These are phyloP conservation scores for Ardeotis arabs DNA, from an alignment of 2,113 vertebrate species.

Conservation along the genomic window DNA sequence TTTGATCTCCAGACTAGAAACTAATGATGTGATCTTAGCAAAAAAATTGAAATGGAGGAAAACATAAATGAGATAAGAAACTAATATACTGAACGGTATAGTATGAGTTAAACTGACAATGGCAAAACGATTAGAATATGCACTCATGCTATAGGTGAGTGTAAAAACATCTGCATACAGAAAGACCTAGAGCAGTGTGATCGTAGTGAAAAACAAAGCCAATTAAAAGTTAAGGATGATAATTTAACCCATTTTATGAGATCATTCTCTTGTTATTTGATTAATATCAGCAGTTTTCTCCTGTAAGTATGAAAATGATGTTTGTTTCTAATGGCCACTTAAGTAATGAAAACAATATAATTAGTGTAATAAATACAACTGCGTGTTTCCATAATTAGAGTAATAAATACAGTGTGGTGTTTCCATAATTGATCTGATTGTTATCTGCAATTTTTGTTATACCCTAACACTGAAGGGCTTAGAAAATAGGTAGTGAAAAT, in stretches of 20 bases:
- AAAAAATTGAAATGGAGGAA: constrained; percentile 1
- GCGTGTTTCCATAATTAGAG: constrained; percentile 26
- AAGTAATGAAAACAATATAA: constrained; percentile 16
- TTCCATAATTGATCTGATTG: background rate
- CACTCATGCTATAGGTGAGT: background rate
- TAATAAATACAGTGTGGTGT: background rate
- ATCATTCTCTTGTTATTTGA: background rate
- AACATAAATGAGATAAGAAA: background rate
- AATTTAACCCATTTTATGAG: background rate
- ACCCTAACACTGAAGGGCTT: background rate
- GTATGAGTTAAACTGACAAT: background rate
- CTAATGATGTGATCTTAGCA: background rate
- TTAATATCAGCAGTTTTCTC: constrained; percentile 1
- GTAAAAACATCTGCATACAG: background rate
- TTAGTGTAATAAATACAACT: constrained; percentile 37
- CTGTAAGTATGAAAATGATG: background rate
- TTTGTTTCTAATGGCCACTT: constrained; percentile 34
- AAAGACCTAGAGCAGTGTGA: background rate
- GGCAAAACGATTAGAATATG: background rate
- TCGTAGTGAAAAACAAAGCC: background rate
- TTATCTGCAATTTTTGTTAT: background rate
- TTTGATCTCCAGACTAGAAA: background rate
- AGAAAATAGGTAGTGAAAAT: background rate
- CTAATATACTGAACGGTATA: background rate
- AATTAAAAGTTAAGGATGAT: background rate